phyloP scores from a whole-genome alignment of 2,797 vertebrate genomes.

The Moxostoma hubbsi region DNA sequence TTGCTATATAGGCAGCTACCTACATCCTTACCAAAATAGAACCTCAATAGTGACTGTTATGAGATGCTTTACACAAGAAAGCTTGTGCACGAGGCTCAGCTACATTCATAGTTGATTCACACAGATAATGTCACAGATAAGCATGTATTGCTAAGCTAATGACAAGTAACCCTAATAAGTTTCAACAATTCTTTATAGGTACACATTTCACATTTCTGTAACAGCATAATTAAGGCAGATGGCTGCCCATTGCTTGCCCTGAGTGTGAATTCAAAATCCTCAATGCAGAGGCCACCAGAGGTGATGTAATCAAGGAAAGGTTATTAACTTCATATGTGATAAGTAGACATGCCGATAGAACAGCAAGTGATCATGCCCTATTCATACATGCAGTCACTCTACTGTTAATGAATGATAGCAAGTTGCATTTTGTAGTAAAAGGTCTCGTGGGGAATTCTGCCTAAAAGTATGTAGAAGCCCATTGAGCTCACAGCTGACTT shows the following conservation, averaged over 20 bases:
- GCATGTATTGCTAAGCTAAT: not conserved
- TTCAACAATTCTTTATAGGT: not conserved
- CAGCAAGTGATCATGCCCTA: not conserved
- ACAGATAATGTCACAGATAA: not conserved
- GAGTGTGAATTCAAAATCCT: constrained; percentile 58
- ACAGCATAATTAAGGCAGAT: constrained; percentile 76
- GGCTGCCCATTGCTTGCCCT: constrained; percentile 56
- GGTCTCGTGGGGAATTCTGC: constrained; percentile 33
- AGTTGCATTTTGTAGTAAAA: constrained; percentile 24
- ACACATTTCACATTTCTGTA: constrained; percentile 66
- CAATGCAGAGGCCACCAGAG: constrained; percentile 73
- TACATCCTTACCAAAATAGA: not conserved
- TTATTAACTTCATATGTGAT: constrained; percentile 27
- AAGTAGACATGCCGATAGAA: constrained; percentile 17
- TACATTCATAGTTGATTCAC: not conserved
- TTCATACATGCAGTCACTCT: constrained; percentile 29
- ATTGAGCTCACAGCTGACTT: constrained; percentile 44
- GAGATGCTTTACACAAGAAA: too few relatives aligned
- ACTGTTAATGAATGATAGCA: constrained; percentile 36
- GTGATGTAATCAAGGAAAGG: constrained; percentile 71
- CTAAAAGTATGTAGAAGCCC: constrained; percentile 30
- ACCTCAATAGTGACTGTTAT: not conserved
- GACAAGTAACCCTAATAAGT: not conserved
- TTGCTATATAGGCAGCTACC: too few relatives aligned
- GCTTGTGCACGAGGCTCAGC: too few relatives aligned